These are phyloP conservation scores for Xestia rhomboidea DNA, from an alignment of 2,888 invertebrate genomes.

Conservation along the genomic window DNA sequence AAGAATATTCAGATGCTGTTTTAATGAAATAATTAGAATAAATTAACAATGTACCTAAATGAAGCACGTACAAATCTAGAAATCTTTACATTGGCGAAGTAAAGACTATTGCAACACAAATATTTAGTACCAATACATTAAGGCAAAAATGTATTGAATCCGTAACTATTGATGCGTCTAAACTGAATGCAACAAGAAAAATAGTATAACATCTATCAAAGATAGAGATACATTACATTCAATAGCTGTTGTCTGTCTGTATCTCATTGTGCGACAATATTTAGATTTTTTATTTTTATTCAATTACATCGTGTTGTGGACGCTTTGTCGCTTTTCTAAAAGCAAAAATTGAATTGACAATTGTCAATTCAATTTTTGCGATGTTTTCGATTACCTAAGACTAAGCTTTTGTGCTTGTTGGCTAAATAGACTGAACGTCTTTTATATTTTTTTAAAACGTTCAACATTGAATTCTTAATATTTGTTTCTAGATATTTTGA, in stretches of 20 bases:
- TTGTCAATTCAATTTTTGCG: slow-evolving; percentile 61
- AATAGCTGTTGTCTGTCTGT: slow-evolving; percentile 22
- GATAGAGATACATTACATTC: slow-evolving; percentile 33
- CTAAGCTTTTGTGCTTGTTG: slow-evolving; percentile 48
- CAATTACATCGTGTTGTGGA: slow-evolving; percentile 46
- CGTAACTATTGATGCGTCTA: background rate
- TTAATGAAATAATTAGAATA: background rate
- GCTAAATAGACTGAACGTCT: slow-evolving; percentile 12
- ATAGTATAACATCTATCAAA: background rate
- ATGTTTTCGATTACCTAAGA: slow-evolving; percentile 47
- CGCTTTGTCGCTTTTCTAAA: slow-evolving; percentile 52
- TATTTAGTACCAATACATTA: background rate
- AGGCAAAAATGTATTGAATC: background rate
- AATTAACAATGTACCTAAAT: background rate
- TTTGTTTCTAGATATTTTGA: no score
- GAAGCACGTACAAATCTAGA: no score
- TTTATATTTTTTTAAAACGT: background rate
- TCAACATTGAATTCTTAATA: background rate
- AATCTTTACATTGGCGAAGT: background rate
- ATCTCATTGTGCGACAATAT: slow-evolving; percentile 37
- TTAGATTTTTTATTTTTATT: slow-evolving; percentile 56
- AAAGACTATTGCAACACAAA: background rate
- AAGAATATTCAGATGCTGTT: background rate
- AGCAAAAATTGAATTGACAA: slow-evolving; percentile 64
- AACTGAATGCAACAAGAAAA: slow-evolving; percentile 23